A percentile compares a stretch with the other conserved stretches of the same genome.
phyloP scores from a whole-genome alignment of 2,797 vertebrate genomes.

The Sitta carolinensis region DNA sequence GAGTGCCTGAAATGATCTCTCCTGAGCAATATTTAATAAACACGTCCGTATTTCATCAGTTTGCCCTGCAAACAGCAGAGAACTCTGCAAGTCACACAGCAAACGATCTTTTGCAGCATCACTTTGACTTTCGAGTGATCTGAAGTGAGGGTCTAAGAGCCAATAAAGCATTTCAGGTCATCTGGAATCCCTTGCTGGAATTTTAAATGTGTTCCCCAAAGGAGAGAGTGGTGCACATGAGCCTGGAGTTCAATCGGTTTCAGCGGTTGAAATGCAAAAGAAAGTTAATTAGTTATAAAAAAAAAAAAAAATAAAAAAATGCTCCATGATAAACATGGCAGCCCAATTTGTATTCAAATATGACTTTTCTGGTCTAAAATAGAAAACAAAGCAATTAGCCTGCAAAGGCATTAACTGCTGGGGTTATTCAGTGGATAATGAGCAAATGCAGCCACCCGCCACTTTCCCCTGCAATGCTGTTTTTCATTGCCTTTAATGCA shows the following conservation, averaged over 20 bases:
- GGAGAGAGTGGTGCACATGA: not conserved
- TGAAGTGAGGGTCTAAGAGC: not conserved
- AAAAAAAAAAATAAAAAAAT: not conserved
- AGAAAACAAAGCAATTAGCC: conserved; percentile 67
- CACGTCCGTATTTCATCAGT: not conserved
- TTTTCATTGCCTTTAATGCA: conserved; percentile 50
- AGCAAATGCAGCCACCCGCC: conserved; percentile 41
- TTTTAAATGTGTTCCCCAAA: conserved; percentile 22
- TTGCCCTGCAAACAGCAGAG: conserved; percentile 48
- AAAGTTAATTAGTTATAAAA: conserved; percentile 61
- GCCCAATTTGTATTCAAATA: conserved; percentile 68
- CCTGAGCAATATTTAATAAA: not conserved
- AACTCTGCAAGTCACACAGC: conserved; percentile 9
- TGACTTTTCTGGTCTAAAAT: conserved; percentile 51
- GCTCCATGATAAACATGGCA: not conserved
- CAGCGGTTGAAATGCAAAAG: conserved; percentile 19
- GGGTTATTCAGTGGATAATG: conserved; percentile 48
- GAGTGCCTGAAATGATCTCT: conserved; percentile 27
- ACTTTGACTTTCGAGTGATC: conserved; percentile 1
- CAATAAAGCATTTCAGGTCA: conserved; percentile 29
- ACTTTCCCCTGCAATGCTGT: conserved; percentile 11
- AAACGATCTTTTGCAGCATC: conserved; percentile 12
- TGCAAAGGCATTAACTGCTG: conserved; percentile 59
- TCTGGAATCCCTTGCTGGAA: not conserved
- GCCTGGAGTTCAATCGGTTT: conserved; percentile 36